Percentiles rank a stretch among this genome's conserved stretches.
Conservation (phyloP, 2,888 invertebrate genomes). For the Caenorhabditis virilis region DNA sequence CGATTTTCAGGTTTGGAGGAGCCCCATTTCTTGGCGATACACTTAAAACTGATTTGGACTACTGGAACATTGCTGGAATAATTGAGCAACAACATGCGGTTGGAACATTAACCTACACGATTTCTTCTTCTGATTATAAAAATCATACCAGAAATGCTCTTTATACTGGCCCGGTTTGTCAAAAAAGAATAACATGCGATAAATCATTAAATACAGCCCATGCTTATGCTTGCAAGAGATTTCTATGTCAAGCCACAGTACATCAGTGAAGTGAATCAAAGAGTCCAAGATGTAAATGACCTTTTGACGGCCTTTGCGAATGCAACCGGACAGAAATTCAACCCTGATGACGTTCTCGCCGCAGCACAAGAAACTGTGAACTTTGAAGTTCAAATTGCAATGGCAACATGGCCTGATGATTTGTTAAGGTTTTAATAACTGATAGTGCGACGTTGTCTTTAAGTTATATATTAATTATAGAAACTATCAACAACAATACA, state of each 20-base stretch:
- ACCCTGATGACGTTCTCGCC: conserved; percentile 14
- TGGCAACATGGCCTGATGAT: conserved; percentile 56
- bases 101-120: conserved; percentile 48
- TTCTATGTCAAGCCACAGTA: conserved; percentile 59
- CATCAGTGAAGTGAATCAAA: conserved; percentile 41
- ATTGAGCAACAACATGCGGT: conserved; percentile 49
- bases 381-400: conserved; percentile 49
- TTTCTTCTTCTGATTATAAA: conserved; percentile 56
- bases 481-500: conserved; percentile 62
- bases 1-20: conserved; percentile 33
- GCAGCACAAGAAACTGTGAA: conserved; percentile 34
- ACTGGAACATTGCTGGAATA: conserved; percentile 33
- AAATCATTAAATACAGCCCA: conserved; percentile 25
- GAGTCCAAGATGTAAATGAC: conserved; percentile 30
- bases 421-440: conserved; percentile 28
- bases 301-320: conserved; percentile 34
- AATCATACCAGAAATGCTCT: conserved; percentile 48
- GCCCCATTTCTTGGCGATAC: conserved; percentile 42
- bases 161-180: conserved; percentile 49
- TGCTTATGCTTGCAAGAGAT: conserved; percentile 49
- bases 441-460: not conserved
- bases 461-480: conserved; percentile 14
- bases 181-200: not conserved
- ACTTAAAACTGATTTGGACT: conserved; percentile 16
- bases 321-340: conserved; percentile 15